Evolutionary conservation across 2,888 invertebrate genomes (phyloP).

Genomic region (Scaptomyza caliginosa): DNA sequence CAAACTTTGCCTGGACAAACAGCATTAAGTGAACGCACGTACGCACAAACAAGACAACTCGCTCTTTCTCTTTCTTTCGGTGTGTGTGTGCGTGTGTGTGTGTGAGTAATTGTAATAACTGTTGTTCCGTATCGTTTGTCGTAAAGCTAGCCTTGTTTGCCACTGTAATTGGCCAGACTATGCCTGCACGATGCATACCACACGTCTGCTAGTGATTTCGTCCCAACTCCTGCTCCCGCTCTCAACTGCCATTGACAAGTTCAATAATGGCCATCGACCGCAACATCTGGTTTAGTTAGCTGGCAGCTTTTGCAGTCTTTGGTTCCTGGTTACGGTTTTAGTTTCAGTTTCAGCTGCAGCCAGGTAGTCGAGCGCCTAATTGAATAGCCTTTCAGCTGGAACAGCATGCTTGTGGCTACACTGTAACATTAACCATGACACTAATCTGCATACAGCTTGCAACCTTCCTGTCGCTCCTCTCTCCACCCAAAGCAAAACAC

Average conservation of each 20-base stretch:
- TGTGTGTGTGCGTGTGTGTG: constrained; percentile 12
- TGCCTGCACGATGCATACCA: constrained; percentile 1
- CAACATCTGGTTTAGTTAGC: constrained; percentile 71
- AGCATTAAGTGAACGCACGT: constrained; percentile 74
- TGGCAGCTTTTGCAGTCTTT: constrained; percentile 13
- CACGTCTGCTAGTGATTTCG: not conserved
- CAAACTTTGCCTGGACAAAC: constrained; percentile 63
- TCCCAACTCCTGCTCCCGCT: constrained; percentile 1
- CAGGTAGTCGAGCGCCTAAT: constrained; percentile 53
- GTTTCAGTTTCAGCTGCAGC: constrained; percentile 36
- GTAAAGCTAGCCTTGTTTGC: constrained; percentile 56
- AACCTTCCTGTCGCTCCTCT: no score
- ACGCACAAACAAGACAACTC: constrained; percentile 40
- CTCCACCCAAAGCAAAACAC: not conserved
- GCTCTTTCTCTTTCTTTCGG: not conserved
- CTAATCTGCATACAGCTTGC: no score
- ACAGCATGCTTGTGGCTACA: constrained; percentile 12
- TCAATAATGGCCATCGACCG: constrained; percentile 75
- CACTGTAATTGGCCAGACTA: constrained; percentile 71
- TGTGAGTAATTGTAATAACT: constrained; percentile 67
- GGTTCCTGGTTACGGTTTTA: constrained; percentile 37
- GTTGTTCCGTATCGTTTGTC: constrained; percentile 62
- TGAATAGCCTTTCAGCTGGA: constrained; percentile 47
- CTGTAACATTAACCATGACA: constrained; percentile 45
- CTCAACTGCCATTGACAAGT: constrained; percentile 70